Evolutionary conservation across 1,140 invertebrate species (phyloP).

Genomic region (Heliconius hermathena): DNA sequence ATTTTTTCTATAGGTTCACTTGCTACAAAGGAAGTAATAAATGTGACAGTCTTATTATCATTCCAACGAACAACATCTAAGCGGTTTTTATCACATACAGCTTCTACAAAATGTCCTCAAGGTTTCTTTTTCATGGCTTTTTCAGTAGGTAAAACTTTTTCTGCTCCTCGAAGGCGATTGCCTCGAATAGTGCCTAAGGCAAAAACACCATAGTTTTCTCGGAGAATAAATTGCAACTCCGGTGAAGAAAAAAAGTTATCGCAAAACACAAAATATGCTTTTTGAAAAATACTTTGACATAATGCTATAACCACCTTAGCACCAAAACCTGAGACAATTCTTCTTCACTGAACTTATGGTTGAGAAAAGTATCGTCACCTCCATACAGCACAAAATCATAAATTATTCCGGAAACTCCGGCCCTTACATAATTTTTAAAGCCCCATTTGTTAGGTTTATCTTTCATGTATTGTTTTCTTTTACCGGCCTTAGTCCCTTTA

Average conservation of each 20-base stretch:
- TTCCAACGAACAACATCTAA: conserved; percentile 43
- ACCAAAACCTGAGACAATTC: no score
- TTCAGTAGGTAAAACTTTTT: conserved; percentile 33
- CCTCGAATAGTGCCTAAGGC: conserved; percentile 39
- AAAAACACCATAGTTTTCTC: conserved; percentile 44
- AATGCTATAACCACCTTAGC: conserved; percentile 44
- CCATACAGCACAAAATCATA: no score
- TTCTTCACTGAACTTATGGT: no score
- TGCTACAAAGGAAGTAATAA: conserved; percentile 24
- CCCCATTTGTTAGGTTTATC: no score
- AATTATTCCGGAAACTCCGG: no score
- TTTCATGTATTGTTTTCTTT: no score
- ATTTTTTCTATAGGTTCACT: conserved; percentile 25
- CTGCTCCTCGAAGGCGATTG: conserved; percentile 26
- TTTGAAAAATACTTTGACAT: conserved; percentile 37
- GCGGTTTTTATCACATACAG: conserved; percentile 31
- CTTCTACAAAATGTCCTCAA: conserved; percentile 36
- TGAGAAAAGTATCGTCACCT: no score
- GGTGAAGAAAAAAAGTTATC: conserved; percentile 47
- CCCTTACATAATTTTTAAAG: no score
- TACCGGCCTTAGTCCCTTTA: no score
- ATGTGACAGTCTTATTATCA: conserved; percentile 32
- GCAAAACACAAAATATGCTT: conserved; percentile 41
- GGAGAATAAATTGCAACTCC: conserved; percentile 37
- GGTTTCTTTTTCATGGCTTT: conserved; percentile 42